Percentiles rank a stretch among this genome's conserved stretches.
Conservation (phyloP, 35 echinoderm and acorn worm genomes). For the Strongylocentrotus purpuratus region DNA sequence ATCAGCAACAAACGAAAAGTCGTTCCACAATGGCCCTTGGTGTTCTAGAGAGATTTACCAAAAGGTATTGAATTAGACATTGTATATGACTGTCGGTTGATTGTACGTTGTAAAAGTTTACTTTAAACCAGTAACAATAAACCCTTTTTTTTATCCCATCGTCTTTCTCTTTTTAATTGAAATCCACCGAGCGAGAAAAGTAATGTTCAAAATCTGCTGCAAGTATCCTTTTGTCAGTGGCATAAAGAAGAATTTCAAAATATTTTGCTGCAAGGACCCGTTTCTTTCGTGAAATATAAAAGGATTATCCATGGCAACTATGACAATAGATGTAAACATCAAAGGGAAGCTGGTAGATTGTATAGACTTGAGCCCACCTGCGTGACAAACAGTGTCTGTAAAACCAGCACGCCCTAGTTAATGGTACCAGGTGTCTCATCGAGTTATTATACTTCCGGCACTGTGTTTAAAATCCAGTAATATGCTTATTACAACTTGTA, state of each 20-base stretch:
- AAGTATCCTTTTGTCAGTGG: not conserved
- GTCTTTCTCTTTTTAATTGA: not conserved
- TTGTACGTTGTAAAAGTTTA: not conserved
- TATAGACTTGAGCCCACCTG: not conserved
- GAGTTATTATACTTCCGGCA: no score
- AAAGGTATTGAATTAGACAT: no score
- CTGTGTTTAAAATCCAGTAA: no score
- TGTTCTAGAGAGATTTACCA: no score
- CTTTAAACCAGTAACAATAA: not conserved
- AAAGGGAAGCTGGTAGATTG: not conserved
- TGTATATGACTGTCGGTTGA: no score
- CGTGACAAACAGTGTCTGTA: not conserved
- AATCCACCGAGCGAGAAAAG: not conserved
- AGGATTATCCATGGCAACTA: not conserved
- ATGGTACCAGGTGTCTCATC: no score
- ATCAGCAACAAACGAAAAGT: no score
- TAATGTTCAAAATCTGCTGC: not conserved
- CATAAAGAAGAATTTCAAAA: not conserved
- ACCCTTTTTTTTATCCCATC: not conserved
- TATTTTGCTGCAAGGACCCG: not conserved
- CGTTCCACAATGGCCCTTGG: no score
- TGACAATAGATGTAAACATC: not conserved
- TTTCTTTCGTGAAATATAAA: not conserved
- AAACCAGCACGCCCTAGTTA: no score
- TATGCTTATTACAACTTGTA: no score